Conservation (phyloP, 92 coral and sea anemone species). For the Heteractis magnifica region DNA sequence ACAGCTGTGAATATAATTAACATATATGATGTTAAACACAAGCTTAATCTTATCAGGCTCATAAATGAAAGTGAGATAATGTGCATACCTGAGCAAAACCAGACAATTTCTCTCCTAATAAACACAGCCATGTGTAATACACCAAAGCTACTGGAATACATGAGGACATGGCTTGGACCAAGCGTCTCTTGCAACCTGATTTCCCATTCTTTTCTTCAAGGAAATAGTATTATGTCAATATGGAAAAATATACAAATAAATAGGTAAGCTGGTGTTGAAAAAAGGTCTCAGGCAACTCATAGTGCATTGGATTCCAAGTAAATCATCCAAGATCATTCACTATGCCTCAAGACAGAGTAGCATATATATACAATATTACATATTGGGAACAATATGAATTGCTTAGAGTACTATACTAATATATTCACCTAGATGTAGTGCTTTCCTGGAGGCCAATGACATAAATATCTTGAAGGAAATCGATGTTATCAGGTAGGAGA, state of each 20-base stretch:
- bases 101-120: constrained; percentile 88
- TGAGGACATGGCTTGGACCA: constrained; percentile 91
- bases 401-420: background rate
- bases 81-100: constrained; percentile 92
- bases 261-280: no score
- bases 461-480: constrained; percentile 88
- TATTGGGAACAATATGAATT: no score
- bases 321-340: no score
- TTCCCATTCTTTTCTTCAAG: constrained; percentile 89
- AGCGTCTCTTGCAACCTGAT: constrained; percentile 89
- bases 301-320: no score
- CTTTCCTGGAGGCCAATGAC: constrained; percentile 92
- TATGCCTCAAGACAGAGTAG: no score
- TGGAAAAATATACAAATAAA: background rate
- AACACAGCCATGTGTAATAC: constrained; percentile 85
- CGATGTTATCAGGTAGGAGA: constrained; percentile 75
- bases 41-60: background rate
- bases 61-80: background rate
- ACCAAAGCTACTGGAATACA: constrained; percentile 89
- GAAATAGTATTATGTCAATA: background rate
- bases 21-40: background rate
- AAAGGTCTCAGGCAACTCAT: no score
- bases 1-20: constrained; percentile 55
- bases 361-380: no score
- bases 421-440: constrained; percentile 69